Base-by-base conservation (phyloP, 1,140 invertebrate species). In the Ladona fulva region DNA sequence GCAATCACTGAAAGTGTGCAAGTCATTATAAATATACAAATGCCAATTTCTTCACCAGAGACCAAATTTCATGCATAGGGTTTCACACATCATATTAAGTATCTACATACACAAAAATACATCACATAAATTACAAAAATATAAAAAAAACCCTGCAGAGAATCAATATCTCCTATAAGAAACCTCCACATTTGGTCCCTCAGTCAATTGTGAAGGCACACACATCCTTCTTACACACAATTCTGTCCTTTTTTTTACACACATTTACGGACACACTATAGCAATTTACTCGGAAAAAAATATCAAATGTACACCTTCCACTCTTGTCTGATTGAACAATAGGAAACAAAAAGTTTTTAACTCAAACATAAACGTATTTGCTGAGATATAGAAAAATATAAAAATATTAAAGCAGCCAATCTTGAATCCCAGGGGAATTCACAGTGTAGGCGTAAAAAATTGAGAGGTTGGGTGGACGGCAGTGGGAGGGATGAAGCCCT, bases 21-120 rank as follows among this genome's bases (percentile, higher is more conserved):
- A 66, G n/a, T 66, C 52, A 66, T 66, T 66, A 66, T 66, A 66
- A 66, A 66, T 66, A 66, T 66, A 66, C 52, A 66, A 66, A 66
- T 66, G 52, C 52, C n/a, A 22, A 66, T 66, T 66, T 66, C 52
- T 66, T 66, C 52, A 66, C 52, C 14, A 66, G 52, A 66, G 52
- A 66, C n/a, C n/a, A 19, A 22, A 66, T 19, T 66, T 22, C 52
- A 66, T 66, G n/a, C 16, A 66, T 66, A 66, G 16, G 52, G 3
- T 66, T 66, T 66, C 52, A 66, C 52, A 66, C n/a, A 19, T 12
- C 52, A 3, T 16, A 66, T 16, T 16, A 66, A 66, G 52, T 66
- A 66, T 22, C 52, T 66, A 66, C 52, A 66, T 66, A 66, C 52
- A 66, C 52, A 66, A 66, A 66, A 66, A 66, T 66, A 66, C 52